Conservation (phyloP, 2,113 vertebrate genomes). For the Chaetura pelagica region DNA sequence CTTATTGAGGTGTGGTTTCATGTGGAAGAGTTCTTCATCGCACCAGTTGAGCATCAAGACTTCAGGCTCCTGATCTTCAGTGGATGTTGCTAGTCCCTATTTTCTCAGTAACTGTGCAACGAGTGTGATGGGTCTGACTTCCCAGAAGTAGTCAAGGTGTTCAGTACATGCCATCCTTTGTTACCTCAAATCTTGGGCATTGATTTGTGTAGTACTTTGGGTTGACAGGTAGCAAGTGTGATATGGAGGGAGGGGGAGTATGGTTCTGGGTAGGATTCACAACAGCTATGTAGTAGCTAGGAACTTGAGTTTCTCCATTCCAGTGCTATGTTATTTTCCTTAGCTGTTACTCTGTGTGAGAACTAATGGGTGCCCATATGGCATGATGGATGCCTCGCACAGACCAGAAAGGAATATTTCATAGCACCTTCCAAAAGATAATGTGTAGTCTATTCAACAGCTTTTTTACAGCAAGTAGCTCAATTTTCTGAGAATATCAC, state of each 20-base stretch:
- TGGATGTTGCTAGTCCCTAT: background rate
- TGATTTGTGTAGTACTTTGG: background rate
- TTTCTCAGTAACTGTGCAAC: background rate
- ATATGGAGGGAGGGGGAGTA: background rate
- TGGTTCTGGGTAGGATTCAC: background rate
- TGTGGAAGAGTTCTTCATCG: background rate
- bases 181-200: background rate
- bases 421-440: background rate
- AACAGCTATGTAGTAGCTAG: background rate
- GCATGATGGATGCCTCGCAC: background rate
- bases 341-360: background rate
- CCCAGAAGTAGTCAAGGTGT: background rate
- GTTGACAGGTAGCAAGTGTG: background rate
- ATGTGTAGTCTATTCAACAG: background rate
- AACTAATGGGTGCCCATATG: background rate
- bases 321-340: background rate
- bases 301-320: background rate
- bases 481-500: background rate
- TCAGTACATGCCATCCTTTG: background rate
- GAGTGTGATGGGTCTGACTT: background rate
- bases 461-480: background rate
- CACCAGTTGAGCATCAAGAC: background rate
- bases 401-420: background rate
- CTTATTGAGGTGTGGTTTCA: background rate
- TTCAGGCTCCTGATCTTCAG: fast-evolving